phyloP scores from a whole-genome alignment of 2,113 vertebrate genomes.

The Petaurus breviceps region DNA sequence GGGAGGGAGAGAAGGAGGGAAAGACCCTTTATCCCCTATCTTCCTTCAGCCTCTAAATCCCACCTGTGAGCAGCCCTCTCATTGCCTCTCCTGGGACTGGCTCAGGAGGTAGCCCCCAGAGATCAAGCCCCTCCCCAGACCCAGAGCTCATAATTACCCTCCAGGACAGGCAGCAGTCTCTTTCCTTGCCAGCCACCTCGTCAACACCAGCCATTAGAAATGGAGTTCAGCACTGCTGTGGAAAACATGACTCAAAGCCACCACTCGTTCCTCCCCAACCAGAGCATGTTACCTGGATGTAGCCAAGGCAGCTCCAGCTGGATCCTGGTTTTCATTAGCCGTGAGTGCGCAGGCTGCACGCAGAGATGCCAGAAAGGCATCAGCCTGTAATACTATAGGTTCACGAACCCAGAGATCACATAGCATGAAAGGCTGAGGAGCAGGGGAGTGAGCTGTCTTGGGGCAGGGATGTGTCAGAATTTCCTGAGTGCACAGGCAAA shows the following conservation, averaged over 20 bases:
- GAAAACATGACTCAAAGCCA: slow-evolving; percentile 68
- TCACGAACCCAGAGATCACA: slow-evolving; percentile 50
- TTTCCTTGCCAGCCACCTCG: slow-evolving; percentile 56
- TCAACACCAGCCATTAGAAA: slow-evolving; percentile 53
- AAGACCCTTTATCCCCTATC: not conserved
- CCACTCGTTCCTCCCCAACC: slow-evolving; percentile 56
- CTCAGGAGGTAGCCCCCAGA: not conserved
- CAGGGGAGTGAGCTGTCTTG: slow-evolving; percentile 7
- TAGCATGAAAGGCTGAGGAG: slow-evolving; percentile 34
- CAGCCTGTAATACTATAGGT: slow-evolving; percentile 61
- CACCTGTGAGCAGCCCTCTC: not conserved
- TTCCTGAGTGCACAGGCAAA: slow-evolving; percentile 43
- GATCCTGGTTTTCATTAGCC: slow-evolving; percentile 73
- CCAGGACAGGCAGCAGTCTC: slow-evolving; percentile 20
- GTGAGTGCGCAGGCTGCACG: slow-evolving; percentile 39
- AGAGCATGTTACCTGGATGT: slow-evolving; percentile 64
- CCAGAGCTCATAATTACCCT: slow-evolving; percentile 56
- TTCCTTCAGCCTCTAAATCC: not conserved
- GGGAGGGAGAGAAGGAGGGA: not conserved
- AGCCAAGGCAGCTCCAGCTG: slow-evolving; percentile 62
- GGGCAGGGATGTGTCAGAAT: slow-evolving; percentile 17
- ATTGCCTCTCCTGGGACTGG: not conserved
- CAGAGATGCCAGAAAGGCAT: slow-evolving; percentile 57
- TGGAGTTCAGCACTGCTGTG: slow-evolving; percentile 51
- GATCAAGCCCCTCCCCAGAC: not conserved